Conservation (phyloP, 2,797 vertebrate species). For the Sebastes cheni region DNA sequence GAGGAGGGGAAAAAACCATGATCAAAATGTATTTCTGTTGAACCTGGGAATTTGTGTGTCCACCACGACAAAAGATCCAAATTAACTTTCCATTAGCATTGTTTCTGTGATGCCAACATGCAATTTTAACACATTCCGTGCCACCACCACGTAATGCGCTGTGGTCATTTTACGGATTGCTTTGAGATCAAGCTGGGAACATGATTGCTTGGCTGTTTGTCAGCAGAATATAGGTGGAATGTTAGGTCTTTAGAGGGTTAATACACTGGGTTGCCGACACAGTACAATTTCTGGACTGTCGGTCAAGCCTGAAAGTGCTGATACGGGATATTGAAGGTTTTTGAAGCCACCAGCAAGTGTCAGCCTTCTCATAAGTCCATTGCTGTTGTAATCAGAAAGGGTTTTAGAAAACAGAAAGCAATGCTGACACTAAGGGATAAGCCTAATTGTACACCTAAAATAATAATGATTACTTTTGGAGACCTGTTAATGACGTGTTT, state of each 20-base stretch:
- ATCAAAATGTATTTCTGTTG: neutral
- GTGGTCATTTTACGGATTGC: neutral
- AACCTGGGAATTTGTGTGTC: neutral
- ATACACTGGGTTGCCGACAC: slow-evolving; percentile 2
- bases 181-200: neutral
- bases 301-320: neutral
- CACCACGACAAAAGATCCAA: neutral
- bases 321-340: neutral
- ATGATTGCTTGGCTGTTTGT: neutral
- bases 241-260: neutral
- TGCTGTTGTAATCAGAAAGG: neutral
- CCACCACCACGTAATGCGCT: neutral
- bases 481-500: neutral
- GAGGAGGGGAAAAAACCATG: no score
- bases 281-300: slow-evolving; percentile 4
- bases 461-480: neutral
- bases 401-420: neutral
- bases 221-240: slow-evolving; percentile 12
- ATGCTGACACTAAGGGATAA: neutral
- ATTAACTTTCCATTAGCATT: neutral
- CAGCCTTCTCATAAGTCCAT: neutral
- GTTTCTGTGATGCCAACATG: neutral
- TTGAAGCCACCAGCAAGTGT: neutral
- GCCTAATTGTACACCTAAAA: neutral
- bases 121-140: neutral